Percentiles rank a stretch among this genome's conserved stretches.
Conservation (phyloP, 2,113 vertebrate genomes). For the Saiga tatarica region DNA sequence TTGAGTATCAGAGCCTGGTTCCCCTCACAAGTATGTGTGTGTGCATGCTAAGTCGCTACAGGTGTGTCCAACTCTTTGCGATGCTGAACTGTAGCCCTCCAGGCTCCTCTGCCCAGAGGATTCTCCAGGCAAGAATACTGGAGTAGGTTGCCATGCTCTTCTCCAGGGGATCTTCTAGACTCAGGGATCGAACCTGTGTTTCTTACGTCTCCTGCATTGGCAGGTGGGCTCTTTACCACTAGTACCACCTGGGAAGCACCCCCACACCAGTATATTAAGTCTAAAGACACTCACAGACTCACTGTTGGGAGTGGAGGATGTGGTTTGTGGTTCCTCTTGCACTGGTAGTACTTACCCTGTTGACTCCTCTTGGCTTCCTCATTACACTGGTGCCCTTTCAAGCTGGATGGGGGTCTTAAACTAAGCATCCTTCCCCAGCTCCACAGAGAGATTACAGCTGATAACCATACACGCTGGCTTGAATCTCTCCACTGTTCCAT, state of each 20-base stretch:
- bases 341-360: not conserved
- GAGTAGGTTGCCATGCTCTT: not conserved
- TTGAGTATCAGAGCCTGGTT: not conserved
- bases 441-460: not conserved
- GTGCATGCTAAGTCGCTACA: rapidly evolving
- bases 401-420: not conserved
- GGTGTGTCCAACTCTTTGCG: not conserved
- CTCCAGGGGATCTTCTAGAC: not conserved
- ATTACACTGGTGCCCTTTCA: not conserved
- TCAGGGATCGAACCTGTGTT: not conserved
- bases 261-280: not conserved
- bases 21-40: not conserved
- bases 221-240: not conserved
- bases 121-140: not conserved
- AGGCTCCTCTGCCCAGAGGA: not conserved
- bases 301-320: not conserved
- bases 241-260: not conserved
- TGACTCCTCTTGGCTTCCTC: not conserved
- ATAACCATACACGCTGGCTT: too few relatives aligned
- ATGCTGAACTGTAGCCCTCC: not conserved
- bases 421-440: not conserved
- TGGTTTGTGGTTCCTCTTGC: not conserved
- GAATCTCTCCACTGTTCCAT: not conserved
- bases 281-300: not conserved
- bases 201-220: rapidly evolving